Evolutionary conservation across 2,888 invertebrate genomes (phyloP).

Genomic region (Abrostola tripartita): DNA sequence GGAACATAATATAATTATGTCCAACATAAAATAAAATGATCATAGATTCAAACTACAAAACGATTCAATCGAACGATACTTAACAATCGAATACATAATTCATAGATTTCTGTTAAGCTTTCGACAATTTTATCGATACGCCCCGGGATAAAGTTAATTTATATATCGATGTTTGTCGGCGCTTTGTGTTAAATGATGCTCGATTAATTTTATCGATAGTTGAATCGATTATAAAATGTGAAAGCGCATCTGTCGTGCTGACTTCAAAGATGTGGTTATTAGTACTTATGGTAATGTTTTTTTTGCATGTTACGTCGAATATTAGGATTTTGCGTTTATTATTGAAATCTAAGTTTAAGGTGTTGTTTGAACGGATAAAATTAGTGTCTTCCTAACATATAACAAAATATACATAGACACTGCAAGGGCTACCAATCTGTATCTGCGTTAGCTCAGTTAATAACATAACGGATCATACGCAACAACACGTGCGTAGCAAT

Average conservation of each 20-base stretch:
- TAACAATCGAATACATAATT: slow-evolving; percentile 61
- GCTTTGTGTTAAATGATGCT: slow-evolving; percentile 62
- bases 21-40: slow-evolving; percentile 42
- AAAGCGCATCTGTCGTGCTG: slow-evolving; percentile 69
- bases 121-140: slow-evolving; percentile 61
- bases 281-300: slow-evolving; percentile 58
- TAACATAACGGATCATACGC: background rate
- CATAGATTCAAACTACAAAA: slow-evolving; percentile 50
- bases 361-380: background rate
- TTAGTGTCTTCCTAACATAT: background rate
- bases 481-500: slow-evolving; percentile 10
- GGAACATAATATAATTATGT: slow-evolving; percentile 21
- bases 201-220: slow-evolving; percentile 64
- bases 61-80: slow-evolving; percentile 56
- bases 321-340: background rate
- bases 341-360: background rate
- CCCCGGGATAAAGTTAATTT: slow-evolving; percentile 61
- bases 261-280: slow-evolving; percentile 55
- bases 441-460: too few species aligned
- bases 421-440: background rate
- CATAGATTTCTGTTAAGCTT: slow-evolving; percentile 63
- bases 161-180: slow-evolving; percentile 61
- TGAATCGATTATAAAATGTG: slow-evolving; percentile 61
- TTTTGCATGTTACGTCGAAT: slow-evolving; percentile 32
- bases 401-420: background rate